Evolutionary conservation across 2,797 vertebrate species (phyloP), one percentile per base, ranked within the genome.

Genomic region (Smutsia gigantea): DNA sequence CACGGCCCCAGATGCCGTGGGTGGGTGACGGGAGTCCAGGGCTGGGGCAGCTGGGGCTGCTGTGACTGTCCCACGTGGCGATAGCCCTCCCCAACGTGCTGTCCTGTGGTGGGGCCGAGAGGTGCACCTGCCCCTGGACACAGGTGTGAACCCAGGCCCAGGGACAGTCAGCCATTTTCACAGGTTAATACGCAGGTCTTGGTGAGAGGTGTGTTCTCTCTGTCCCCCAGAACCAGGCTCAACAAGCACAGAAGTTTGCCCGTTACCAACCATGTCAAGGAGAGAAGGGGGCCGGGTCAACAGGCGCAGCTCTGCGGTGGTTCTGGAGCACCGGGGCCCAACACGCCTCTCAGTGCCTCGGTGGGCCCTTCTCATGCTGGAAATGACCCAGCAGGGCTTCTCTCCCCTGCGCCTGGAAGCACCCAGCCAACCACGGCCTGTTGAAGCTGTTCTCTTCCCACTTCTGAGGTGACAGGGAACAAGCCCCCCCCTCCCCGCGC

Each of bases 161-260:
- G 31, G 15, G 19, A 9, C 0, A 0, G 4, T 0, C 7, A 14
- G 25, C 17, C 37, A 17, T 61, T 53, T 23, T 39, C 0, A 13
- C 15, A 7, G 23, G 9, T 12, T 19, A 31, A 4, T 13, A 15
- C 0, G 0, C 13, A 4, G 13, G 21, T 42, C 49, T 10, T 9
- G 17, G 25, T 17, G 27, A 29, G 15, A 9, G 7, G 5, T 0
- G 0, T 19, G 23, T 37, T 68, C 21, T 71, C 39, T 57, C 87
- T 49, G 34, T 42, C 42, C 25, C 55, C 46, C 10, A 46, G 46
- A 46, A 46, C 46, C 46, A 46, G 46, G 9, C 46, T 46, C 46
- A 2, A 46, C 11, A 46, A 46, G 46, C 10, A 11, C 46, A 46
- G 46, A 46, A 46, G 9, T 46, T 46, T 46, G 46, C 46, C 9